Base-by-base conservation (phyloP, 35 echinoderm and acorn worm species). In the Hemicentrotus pulcherrimus region DNA sequence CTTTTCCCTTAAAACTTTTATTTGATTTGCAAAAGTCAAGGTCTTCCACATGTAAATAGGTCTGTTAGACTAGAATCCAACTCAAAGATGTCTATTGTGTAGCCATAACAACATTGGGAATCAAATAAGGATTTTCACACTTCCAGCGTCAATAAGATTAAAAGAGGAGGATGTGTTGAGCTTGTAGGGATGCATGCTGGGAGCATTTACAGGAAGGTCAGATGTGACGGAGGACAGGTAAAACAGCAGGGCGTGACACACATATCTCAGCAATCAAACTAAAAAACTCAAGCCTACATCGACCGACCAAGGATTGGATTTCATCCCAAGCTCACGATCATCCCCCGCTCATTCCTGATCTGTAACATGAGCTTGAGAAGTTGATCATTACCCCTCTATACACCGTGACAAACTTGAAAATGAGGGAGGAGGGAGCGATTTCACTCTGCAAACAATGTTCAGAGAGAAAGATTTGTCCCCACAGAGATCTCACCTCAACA, bases 41-140 rank as follows among this genome's bases (percentile, higher is more conserved):
- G 65, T 78, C 65, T 78, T 6, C n/a, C 22, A 78, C 65, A n/a
- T 78, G 65, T 24, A 70, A 70, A 70, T 78, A 78, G 65, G 65
- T 78, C 22, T 78, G 65, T n/a, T 5, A 78, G 65, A 28, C 22
- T 78, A 78, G 65, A 78, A 78, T n/a, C 22, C 5, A n/a, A 4
- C 50, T 55, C 50, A 6, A 7, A 24, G 24, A 71, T 22, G 28
- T 78, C 65, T 28, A 28, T n/a, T 7, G 22, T 22, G 65, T 78
- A 28, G 4, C 65, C 65, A 78, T 78, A n/a, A 78, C 65, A 78
- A 78, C 65, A 78, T 55, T 55, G 50, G 50, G 50, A 55, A 55
- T 78, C 65, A 78, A 78, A 78, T 78, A 78, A 78, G 65, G 65
- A 22, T n/a, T 78, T 78, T 78, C 65, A 78, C 65, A 78, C 65